These are phyloP conservation scores for Julus scandinavius DNA, from an alignment of 2,888 invertebrate genomes.

Conservation along the genomic window DNA sequence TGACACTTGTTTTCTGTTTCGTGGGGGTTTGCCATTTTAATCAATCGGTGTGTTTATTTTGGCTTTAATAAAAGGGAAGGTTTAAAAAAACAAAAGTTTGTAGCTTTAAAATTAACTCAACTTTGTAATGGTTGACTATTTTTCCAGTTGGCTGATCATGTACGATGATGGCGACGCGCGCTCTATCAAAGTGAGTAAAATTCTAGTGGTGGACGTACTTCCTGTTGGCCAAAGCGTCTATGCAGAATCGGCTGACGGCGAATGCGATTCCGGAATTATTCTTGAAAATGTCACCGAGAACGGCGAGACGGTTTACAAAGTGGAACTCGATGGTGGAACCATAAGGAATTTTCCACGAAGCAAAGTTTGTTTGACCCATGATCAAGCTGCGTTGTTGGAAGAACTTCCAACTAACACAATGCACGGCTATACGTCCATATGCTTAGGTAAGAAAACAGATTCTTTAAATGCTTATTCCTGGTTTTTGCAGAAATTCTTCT, in stretches of 20 bases:
- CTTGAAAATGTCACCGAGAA: not conserved
- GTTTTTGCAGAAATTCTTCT: no score
- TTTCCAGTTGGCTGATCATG: constrained; percentile 35
- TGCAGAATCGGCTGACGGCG: constrained; percentile 49
- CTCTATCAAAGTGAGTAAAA: constrained; percentile 47
- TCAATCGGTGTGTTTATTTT: no score
- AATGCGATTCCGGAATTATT: constrained; percentile 47
- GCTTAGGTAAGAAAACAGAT: constrained; percentile 48
- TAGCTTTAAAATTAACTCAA: not conserved
- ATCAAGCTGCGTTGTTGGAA: constrained; percentile 51
- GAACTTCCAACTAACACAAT: not conserved
- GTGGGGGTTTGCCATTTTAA: no score
- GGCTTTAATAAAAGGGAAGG: constrained; percentile 19
- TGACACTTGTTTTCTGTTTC: not conserved
- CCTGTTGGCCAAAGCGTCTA: constrained; percentile 53
- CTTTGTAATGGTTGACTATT: not conserved
- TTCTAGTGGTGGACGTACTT: constrained; percentile 34
- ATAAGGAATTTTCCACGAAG: not conserved
- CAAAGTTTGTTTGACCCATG: constrained; percentile 47
- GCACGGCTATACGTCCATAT: constrained; percentile 49
- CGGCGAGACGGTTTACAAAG: not conserved
- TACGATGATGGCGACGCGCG: constrained; percentile 52
- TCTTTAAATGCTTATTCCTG: no score
- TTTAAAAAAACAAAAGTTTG: not conserved
- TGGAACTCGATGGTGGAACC: constrained; percentile 47